Conservation (phyloP, 2,113 vertebrate genomes). For the Salminus brasiliensis region DNA sequence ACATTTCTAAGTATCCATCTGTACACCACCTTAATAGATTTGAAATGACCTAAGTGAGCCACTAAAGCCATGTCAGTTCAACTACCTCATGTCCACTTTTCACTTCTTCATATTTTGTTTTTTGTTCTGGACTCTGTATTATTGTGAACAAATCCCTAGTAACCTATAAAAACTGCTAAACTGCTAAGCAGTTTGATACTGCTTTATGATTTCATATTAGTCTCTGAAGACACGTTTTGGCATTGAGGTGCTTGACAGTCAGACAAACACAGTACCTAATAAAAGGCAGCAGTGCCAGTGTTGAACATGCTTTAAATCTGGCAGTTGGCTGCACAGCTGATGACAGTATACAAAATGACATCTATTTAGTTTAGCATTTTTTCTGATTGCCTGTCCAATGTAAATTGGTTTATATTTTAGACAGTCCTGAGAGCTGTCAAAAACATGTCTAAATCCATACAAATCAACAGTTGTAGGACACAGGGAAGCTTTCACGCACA, state of each 20-base stretch:
- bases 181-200: background rate
- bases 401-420: background rate
- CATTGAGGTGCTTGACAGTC: background rate
- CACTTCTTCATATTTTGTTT: too few relatives aligned
- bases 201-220: background rate
- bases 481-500: background rate
- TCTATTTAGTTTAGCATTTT: background rate
- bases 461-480: background rate
- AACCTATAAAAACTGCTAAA: background rate
- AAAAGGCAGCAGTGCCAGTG: slow-evolving; percentile 1
- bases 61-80: background rate
- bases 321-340: background rate
- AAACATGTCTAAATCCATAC: background rate
- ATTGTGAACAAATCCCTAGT: background rate
- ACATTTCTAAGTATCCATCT: too few relatives aligned
- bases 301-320: background rate
- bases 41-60: too few relatives aligned
- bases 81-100: background rate
- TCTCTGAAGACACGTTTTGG: background rate
- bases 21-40: too few relatives aligned
- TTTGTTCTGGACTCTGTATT: too few relatives aligned
- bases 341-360: background rate
- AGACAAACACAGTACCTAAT: background rate
- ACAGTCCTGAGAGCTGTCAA: slow-evolving; percentile 9
- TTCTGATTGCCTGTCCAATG: background rate